Evolutionary conservation across 2,113 vertebrate species (phyloP).

Genomic region (Oncorhynchus mykiss): DNA sequence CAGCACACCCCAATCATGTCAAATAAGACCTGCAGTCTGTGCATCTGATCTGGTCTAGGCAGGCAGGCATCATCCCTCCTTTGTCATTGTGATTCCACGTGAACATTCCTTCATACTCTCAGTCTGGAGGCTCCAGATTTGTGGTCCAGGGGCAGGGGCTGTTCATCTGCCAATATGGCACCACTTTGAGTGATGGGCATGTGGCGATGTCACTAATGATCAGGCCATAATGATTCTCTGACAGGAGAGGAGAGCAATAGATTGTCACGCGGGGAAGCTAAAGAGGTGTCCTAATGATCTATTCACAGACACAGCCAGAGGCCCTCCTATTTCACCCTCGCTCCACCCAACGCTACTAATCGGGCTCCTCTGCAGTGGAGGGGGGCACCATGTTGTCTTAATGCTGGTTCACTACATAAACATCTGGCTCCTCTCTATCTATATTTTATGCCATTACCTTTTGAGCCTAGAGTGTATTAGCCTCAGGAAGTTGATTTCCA

Average conservation of each 20-base stretch:
- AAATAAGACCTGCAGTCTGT: neutral
- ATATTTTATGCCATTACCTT: slow-evolving; percentile 76
- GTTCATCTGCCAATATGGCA: slow-evolving; percentile 74
- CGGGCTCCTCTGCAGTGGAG: slow-evolving; percentile 61
- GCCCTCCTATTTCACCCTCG: slow-evolving; percentile 66
- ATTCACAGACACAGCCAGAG: slow-evolving; percentile 65
- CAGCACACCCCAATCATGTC: neutral
- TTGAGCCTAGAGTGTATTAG: slow-evolving; percentile 69
- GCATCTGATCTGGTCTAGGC: neutral
- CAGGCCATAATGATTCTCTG: slow-evolving; percentile 76
- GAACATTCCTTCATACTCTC: slow-evolving; percentile 44
- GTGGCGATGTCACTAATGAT: slow-evolving; percentile 77
- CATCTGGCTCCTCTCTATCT: slow-evolving; percentile 62
- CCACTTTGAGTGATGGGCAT: slow-evolving; percentile 72
- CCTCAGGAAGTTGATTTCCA: slow-evolving; percentile 68
- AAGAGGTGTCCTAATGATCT: slow-evolving; percentile 63
- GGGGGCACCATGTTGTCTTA: slow-evolving; percentile 60
- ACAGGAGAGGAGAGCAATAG: slow-evolving; percentile 74
- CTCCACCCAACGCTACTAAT: slow-evolving; percentile 55
- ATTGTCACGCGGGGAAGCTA: slow-evolving; percentile 70
- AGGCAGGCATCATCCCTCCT: neutral
- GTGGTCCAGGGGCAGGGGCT: slow-evolving; percentile 57
- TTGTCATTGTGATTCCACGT: slow-evolving; percentile 14
- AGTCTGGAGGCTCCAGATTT: slow-evolving; percentile 52
- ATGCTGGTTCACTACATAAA: slow-evolving; percentile 58